Evolutionary conservation across 2,888 invertebrate species (phyloP).

Genomic region (Cactoblastis cactorum): DNA sequence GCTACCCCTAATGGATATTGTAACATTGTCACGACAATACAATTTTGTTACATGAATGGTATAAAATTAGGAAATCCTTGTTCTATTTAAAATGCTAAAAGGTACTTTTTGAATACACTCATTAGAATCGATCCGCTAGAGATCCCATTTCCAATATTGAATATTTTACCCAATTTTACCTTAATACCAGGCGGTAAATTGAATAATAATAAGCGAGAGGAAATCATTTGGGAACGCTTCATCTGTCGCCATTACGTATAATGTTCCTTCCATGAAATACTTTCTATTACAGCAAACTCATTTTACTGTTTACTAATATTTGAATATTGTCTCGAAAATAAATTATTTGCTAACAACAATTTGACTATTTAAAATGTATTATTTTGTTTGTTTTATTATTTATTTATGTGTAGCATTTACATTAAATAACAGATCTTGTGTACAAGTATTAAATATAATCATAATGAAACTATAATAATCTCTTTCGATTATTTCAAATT

Average conservation of each 20-base stretch:
- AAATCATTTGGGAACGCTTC: constrained; percentile 22
- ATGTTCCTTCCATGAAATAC: not conserved
- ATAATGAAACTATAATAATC: no score
- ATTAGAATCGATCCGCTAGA: constrained; percentile 20
- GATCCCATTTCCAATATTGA: constrained; percentile 27
- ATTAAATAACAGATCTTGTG: no score
- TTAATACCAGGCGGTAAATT: constrained; percentile 25
- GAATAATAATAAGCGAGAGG: constrained; percentile 25
- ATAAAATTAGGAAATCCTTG: no score
- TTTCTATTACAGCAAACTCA: not conserved
- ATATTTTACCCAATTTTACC: constrained; percentile 29
- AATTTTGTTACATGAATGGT: no score
- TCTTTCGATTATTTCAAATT: no score
- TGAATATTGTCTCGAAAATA: not conserved
- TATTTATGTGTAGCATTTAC: no score
- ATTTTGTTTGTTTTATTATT: no score
- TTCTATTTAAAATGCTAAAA: not conserved
- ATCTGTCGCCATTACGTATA: constrained; percentile 18
- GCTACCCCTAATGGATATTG: no score
- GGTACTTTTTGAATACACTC: constrained; percentile 20
- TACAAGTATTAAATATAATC: no score
- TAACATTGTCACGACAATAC: no score
- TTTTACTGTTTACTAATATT: not conserved
- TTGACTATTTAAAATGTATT: no score
- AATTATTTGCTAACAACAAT: not conserved